These are phyloP conservation scores for Drosophila azteca DNA, from an alignment of 1,140 invertebrate species.

Conservation along the genomic window DNA sequence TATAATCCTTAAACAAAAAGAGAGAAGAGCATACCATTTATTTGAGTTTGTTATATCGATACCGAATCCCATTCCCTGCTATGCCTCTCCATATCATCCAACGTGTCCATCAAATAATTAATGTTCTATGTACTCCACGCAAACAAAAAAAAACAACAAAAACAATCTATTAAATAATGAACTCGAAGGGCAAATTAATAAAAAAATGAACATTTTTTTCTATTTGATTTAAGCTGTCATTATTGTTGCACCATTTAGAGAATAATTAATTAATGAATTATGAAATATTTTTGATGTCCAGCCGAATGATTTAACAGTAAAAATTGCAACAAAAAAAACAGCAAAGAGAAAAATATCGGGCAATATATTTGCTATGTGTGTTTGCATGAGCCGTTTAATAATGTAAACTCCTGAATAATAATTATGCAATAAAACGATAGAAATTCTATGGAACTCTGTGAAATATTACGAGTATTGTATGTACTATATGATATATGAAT, in stretches of 20 bases:
- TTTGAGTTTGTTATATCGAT: slow-evolving; percentile 25
- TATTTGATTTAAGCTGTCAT: slow-evolving; percentile 29
- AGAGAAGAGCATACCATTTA: slow-evolving; percentile 1
- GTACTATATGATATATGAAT: not conserved
- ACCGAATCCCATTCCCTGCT: slow-evolving; percentile 1
- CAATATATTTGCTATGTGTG: slow-evolving; percentile 21
- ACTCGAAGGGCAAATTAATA: slow-evolving; percentile 12
- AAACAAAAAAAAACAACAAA: slow-evolving; percentile 17
- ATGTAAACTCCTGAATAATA: slow-evolving; percentile 45
- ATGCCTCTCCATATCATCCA: slow-evolving; percentile 23
- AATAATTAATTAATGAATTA: slow-evolving; percentile 52
- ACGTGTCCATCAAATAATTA: slow-evolving; percentile 32
- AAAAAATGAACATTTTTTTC: slow-evolving; percentile 13
- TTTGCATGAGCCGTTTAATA: slow-evolving; percentile 43
- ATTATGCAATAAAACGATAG: slow-evolving; percentile 40
- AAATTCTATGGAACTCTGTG: slow-evolving; percentile 25
- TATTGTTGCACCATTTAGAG: slow-evolving; percentile 68
- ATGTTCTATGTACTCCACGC: slow-evolving; percentile 24
- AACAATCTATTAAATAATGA: slow-evolving; percentile 25
- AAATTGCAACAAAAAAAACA: no score
- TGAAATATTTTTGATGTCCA: slow-evolving; percentile 54
- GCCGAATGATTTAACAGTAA: not conserved
- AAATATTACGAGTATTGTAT: slow-evolving; percentile 15
- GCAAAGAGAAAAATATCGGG: slow-evolving; percentile 20
- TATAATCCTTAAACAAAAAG: not conserved